These are phyloP conservation scores for Nycticebus coucang DNA, from an alignment of 2,113 vertebrate species.

Conservation along the genomic window DNA sequence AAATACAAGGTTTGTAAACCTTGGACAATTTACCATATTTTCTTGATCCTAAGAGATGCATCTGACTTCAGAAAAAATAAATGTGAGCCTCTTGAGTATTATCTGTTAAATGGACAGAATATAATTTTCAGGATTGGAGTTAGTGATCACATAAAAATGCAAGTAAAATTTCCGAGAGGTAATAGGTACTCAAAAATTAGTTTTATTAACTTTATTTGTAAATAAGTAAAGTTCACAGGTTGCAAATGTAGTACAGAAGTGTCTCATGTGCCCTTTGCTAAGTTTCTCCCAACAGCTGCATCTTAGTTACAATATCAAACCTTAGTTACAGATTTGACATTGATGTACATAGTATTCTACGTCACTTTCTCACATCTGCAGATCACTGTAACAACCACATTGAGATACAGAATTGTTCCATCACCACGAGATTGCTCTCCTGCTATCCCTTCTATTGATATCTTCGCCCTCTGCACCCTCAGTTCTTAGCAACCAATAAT, in stretches of 20 bases:
- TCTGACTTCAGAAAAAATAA: slow-evolving; percentile 43
- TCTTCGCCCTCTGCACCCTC: not conserved
- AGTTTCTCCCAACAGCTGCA: not conserved
- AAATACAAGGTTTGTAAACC: not conserved
- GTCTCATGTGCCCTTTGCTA: not conserved
- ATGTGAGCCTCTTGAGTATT: not conserved
- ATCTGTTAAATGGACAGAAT: not conserved
- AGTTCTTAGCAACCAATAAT: slow-evolving; percentile 5
- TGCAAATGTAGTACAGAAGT: not conserved
- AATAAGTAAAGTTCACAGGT: not conserved
- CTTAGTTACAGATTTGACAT: not conserved
- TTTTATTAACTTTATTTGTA: slow-evolving; percentile 14
- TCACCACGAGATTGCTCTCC: not conserved
- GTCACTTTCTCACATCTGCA: not conserved
- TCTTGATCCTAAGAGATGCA: not conserved
- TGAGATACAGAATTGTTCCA: not conserved
- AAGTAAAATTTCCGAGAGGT: slow-evolving; percentile 21
- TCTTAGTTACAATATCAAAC: not conserved
- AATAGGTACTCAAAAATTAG: not conserved
- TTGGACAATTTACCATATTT: not conserved
- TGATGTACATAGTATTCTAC: not conserved
- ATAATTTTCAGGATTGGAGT: not conserved
- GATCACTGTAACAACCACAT: not conserved
- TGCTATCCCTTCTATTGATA: not conserved
- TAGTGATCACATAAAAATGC: not conserved